phyloP scores from a whole-genome alignment of 2,113 vertebrate species.

The Macquaria australasica region DNA sequence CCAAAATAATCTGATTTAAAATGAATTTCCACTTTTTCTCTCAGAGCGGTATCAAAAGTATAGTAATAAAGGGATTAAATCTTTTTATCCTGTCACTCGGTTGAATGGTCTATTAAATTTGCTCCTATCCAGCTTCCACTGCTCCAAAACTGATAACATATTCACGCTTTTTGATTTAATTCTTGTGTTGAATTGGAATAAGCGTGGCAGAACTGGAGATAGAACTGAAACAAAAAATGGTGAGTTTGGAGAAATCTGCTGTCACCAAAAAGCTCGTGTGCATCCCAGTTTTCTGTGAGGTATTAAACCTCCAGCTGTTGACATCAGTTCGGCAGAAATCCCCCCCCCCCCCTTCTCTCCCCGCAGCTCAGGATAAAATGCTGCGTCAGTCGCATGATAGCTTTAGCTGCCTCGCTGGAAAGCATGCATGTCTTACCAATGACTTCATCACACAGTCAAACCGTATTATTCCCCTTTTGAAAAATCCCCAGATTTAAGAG shows the following conservation, averaged over 20 bases:
- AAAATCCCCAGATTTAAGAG: slow-evolving; percentile 70
- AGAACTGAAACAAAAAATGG: slow-evolving; percentile 8
- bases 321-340: slow-evolving; percentile 57
- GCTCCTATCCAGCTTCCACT: slow-evolving; percentile 3
- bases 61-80: slow-evolving; percentile 33
- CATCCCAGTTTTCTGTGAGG: slow-evolving; percentile 36
- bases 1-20: slow-evolving; percentile 47
- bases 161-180: slow-evolving; percentile 26
- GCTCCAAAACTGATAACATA: slow-evolving; percentile 31
- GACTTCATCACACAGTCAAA: slow-evolving; percentile 70
- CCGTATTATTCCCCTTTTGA: slow-evolving; percentile 58
- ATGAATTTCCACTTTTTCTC: slow-evolving; percentile 19
- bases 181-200: slow-evolving; percentile 12
- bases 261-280: slow-evolving; percentile 8
- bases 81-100: slow-evolving; percentile 26
- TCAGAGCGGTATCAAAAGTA: slow-evolving; percentile 22
- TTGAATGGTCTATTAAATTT: slow-evolving; percentile 42
- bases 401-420: slow-evolving; percentile 62
- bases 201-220: not conserved
- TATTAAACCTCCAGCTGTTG: slow-evolving; percentile 59
- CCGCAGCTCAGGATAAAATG: slow-evolving; percentile 50
- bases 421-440: slow-evolving; percentile 61
- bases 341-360: slow-evolving; percentile 29
- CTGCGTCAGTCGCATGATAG: slow-evolving; percentile 70
- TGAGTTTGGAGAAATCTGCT: slow-evolving; percentile 2